Evolutionary conservation across 2,888 invertebrate species (phyloP).

Genomic region (Tuta absoluta): DNA sequence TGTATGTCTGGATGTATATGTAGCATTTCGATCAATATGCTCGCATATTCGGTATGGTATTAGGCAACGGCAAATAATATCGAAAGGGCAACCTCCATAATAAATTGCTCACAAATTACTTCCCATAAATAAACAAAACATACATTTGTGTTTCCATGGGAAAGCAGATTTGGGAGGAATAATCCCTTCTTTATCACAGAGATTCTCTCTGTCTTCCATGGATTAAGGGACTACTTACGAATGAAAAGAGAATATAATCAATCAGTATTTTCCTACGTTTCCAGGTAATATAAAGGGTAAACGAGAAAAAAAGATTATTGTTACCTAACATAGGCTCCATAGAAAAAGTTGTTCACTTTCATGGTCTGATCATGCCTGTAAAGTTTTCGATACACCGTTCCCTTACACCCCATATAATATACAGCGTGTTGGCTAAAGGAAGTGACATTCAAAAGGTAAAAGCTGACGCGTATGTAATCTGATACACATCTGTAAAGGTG

Average conservation of each 20-base stretch:
- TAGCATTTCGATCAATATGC: no score
- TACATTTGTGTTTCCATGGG: not conserved
- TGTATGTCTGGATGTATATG: no score
- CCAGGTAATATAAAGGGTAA: not conserved
- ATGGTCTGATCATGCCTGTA: no score
- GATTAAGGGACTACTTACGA: not conserved
- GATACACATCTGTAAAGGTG: no score
- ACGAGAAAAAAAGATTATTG: no score
- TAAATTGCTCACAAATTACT: constrained; percentile 1
- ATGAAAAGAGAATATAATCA: not conserved
- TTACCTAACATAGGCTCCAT: no score
- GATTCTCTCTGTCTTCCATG: not conserved
- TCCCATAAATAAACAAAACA: constrained; percentile 11
- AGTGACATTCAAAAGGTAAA: no score
- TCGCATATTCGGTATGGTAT: not conserved
- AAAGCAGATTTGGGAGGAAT: not conserved
- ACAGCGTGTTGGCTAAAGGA: no score
- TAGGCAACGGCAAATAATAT: not conserved
- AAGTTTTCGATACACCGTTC: no score
- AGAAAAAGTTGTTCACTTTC: no score
- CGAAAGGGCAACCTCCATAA: not conserved
- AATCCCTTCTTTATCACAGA: not conserved
- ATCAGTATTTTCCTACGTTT: not conserved
- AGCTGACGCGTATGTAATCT: no score
- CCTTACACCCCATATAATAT: no score